Conservation (phyloP, 2,113 vertebrate genomes). For the Osmerus mordax region DNA sequence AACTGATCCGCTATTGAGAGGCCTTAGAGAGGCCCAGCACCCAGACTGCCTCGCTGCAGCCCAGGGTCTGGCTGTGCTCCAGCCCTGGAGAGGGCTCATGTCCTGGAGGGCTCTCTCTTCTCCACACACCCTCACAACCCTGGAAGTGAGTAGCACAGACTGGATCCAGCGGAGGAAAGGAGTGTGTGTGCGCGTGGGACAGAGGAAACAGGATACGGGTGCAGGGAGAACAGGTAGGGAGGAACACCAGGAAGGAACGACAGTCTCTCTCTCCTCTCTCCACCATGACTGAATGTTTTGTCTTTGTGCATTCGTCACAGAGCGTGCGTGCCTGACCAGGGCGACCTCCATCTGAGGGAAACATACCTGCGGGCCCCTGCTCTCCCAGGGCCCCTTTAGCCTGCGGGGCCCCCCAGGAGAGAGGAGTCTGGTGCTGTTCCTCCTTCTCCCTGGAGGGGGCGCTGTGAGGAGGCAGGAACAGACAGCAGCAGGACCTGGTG, state of each 20-base stretch:
- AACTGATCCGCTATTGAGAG: constrained; percentile 17
- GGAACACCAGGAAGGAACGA: background rate
- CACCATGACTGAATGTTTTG: too few relatives aligned
- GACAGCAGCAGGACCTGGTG: constrained; percentile 80
- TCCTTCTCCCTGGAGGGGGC: constrained; percentile 17
- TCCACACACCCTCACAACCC: constrained; percentile 32
- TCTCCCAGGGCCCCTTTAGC: constrained; percentile 78
- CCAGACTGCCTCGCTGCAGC: constrained; percentile 28
- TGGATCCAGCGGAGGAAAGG: constrained; percentile 42
- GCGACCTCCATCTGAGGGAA: too few relatives aligned
- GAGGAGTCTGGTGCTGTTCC: too few relatives aligned
- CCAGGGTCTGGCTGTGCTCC: constrained; percentile 39
- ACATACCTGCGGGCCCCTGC: constrained; percentile 72
- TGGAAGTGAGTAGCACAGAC: constrained; percentile 38
- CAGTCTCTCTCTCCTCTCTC: too few relatives aligned
- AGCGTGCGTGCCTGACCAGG: too few relatives aligned
- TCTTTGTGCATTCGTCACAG: too few relatives aligned
- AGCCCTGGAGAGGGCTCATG: constrained; percentile 34
- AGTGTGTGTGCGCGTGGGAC: constrained; percentile 10
- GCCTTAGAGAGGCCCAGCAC: constrained; percentile 14
- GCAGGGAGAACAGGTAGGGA: constrained; percentile 39
- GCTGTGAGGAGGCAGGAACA: constrained; percentile 48
- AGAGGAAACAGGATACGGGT: constrained; percentile 45
- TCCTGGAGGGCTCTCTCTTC: constrained; percentile 32
- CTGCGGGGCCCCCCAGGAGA: constrained; percentile 72